Evolutionary conservation across 2,888 invertebrate species (phyloP).

Genomic region (Rutpela maculata): DNA sequence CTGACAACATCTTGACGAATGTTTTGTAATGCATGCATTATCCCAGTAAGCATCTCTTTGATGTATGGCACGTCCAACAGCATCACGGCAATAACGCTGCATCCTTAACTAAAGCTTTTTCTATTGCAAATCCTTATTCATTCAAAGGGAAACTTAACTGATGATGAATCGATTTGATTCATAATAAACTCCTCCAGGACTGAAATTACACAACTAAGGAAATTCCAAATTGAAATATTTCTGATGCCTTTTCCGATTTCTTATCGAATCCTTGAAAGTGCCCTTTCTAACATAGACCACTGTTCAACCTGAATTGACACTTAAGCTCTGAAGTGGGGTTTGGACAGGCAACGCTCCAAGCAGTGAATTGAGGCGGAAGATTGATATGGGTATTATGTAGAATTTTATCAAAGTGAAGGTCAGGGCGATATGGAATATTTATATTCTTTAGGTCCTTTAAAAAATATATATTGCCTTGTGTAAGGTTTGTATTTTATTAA

Average conservation of each 20-base stretch:
- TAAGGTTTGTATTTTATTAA: neutral
- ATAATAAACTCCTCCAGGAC: too few species aligned
- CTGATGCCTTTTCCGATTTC: neutral
- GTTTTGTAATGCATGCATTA: too few species aligned
- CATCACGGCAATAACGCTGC: too few species aligned
- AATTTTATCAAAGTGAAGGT: neutral
- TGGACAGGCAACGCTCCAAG: neutral
- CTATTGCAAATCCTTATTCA: too few species aligned
- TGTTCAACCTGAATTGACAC: neutral
- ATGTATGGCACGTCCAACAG: too few species aligned
- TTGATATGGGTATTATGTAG: slow-evolving; percentile 10
- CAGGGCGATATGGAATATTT: neutral
- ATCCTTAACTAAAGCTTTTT: too few species aligned
- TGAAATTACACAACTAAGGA: neutral
- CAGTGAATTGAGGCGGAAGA: neutral
- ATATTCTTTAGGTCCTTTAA: slow-evolving; percentile 2
- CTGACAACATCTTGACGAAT: too few species aligned
- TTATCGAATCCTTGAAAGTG: neutral
- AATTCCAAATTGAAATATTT: neutral
- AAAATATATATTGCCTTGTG: neutral
- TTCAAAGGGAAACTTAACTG: too few species aligned
- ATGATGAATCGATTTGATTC: too few species aligned
- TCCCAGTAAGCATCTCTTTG: too few species aligned
- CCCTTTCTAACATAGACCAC: neutral
- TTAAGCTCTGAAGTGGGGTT: slow-evolving; percentile 13